phyloP scores from a whole-genome alignment of 2,113 vertebrate species.

The Dasyurus viverrinus region DNA sequence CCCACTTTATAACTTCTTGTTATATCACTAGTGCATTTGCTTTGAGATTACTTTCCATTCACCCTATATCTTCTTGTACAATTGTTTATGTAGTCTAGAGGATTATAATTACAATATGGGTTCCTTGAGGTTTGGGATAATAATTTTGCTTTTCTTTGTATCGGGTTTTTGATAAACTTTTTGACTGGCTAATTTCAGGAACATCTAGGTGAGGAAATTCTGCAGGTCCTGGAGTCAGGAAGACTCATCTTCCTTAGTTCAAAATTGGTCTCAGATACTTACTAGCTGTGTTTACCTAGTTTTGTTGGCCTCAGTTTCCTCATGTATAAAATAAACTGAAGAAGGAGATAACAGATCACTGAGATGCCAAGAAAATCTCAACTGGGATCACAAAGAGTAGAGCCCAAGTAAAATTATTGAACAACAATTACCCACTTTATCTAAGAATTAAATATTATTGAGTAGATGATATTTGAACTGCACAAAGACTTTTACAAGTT shows the following conservation, averaged over 20 bases:
- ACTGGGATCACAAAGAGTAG: background rate
- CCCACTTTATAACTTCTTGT: background rate
- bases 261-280: background rate
- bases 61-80: background rate
- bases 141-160: background rate
- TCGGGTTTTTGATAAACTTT: background rate
- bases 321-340: background rate
- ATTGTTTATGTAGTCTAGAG: background rate
- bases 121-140: background rate
- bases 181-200: background rate
- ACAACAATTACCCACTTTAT: background rate
- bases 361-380: background rate
- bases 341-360: background rate
- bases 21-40: background rate
- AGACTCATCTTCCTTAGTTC: background rate
- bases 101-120: background rate
- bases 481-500: too few relatives aligned
- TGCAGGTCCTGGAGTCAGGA: background rate
- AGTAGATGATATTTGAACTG: too few relatives aligned
- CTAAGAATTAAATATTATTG: background rate
- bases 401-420: background rate
- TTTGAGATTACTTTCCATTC: background rate
- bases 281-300: background rate
- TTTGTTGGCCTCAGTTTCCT: background rate
- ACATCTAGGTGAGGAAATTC: background rate